phyloP scores from a whole-genome alignment of 37 sponge, comb jelly and placozoan genomes.

The Chondrilla cf. caribensis region DNA sequence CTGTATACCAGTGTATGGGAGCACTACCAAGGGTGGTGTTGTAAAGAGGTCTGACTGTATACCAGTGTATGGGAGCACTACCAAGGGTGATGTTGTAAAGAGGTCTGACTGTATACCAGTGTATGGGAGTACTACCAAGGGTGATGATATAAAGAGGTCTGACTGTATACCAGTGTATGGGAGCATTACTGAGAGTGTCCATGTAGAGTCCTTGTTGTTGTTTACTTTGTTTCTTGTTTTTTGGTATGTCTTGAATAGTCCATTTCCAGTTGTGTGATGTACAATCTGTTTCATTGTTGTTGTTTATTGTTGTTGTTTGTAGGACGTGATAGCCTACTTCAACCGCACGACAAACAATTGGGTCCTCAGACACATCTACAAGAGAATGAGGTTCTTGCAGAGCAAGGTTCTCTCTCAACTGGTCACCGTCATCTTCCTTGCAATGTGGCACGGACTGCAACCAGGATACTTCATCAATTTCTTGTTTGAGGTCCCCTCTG shows the following conservation, averaged over 20 bases:
- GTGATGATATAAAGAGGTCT: too few species aligned
- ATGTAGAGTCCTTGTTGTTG: too few species aligned
- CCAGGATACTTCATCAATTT: slow-evolving; percentile 81
- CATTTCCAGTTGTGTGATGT: neutral
- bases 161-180: too few species aligned
- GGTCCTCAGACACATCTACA: slow-evolving; percentile 78
- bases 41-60: too few species aligned
- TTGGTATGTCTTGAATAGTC: neutral
- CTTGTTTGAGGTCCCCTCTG: slow-evolving; percentile 51
- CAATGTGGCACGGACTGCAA: slow-evolving; percentile 90
- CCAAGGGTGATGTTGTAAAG: too few species aligned
- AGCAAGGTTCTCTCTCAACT: slow-evolving; percentile 62
- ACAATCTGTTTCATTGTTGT: neutral
- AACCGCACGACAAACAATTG: slow-evolving; percentile 81
- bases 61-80: too few species aligned
- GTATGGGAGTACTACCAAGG: too few species aligned
- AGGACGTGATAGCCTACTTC: slow-evolving; percentile 72
- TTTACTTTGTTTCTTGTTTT: too few species aligned
- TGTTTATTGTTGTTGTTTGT: neutral
- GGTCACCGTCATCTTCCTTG: slow-evolving; percentile 63
- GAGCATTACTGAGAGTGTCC: too few species aligned
- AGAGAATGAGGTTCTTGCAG: slow-evolving; percentile 67
- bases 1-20: too few species aligned
- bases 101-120: too few species aligned
- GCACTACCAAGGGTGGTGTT: too few species aligned